A percentile compares a stretch with the other conserved stretches of the same genome.
phyloP scores from a whole-genome alignment of 2,888 invertebrate species.

The Campoplex nolae region DNA sequence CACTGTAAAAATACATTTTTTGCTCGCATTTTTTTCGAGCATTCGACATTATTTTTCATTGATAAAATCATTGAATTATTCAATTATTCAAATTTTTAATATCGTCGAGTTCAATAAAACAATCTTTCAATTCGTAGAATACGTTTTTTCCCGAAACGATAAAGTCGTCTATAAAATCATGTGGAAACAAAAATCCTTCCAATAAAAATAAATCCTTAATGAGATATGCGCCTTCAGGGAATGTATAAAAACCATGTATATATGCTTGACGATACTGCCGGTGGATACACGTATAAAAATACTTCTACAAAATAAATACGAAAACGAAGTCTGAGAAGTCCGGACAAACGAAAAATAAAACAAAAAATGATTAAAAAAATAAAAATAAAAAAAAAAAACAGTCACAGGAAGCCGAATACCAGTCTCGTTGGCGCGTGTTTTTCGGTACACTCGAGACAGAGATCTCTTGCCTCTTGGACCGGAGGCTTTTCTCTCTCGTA shows the following conservation, averaged over 20 bases:
- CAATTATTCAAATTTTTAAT: background rate
- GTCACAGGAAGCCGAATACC: constrained; percentile 62
- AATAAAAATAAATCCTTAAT: constrained; percentile 17
- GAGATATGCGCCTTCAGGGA: constrained; percentile 5
- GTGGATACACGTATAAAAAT: background rate
- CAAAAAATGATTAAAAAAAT: too few species aligned
- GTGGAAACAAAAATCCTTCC: constrained; percentile 1
- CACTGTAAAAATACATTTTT: background rate
- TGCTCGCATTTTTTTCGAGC: background rate
- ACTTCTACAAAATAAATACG: constrained; percentile 24
- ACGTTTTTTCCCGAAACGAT: background rate
- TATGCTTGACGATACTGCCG: background rate
- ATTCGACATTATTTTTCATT: background rate
- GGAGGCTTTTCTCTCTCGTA: constrained; percentile 19
- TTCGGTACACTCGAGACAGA: constrained; percentile 28
- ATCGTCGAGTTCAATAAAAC: background rate
- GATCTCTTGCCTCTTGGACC: constrained; percentile 1
- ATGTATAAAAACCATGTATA: constrained; percentile 10
- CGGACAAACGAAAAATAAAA: constrained; percentile 4
- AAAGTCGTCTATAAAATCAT: background rate
- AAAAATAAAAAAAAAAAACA: constrained; percentile 11
- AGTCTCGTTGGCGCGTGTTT: constrained; percentile 51
- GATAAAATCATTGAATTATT: background rate
- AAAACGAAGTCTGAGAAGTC: constrained; percentile 32
- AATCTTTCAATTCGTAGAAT: constrained; percentile 1